phyloP scores from a whole-genome alignment of 2,113 vertebrate species.

The Saccopteryx leptura region DNA sequence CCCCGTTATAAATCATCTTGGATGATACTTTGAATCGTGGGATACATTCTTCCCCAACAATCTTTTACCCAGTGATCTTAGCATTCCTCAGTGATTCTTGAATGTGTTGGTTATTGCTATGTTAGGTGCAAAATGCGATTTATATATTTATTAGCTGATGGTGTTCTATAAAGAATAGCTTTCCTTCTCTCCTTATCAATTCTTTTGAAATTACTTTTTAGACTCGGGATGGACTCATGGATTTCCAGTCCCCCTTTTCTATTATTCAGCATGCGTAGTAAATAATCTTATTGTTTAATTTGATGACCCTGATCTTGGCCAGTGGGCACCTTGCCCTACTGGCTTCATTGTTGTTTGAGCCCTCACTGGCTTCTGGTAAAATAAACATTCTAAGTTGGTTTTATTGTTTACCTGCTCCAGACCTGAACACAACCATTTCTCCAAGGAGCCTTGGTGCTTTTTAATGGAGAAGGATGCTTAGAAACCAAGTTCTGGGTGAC shows the following conservation, averaged over 20 bases:
- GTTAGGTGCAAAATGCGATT: neutral
- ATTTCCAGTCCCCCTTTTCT: neutral
- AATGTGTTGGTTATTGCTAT: neutral
- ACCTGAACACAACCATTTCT: neutral
- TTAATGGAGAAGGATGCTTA: neutral
- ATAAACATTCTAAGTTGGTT: neutral
- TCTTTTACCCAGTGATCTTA: too few species aligned
- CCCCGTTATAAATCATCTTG: neutral
- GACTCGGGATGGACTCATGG: neutral
- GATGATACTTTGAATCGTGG: neutral
- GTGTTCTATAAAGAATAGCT: neutral
- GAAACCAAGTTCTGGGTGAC: neutral
- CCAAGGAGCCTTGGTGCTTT: neutral
- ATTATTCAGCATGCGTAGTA: neutral
- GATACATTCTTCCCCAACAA: neutral
- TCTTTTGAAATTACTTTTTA: neutral
- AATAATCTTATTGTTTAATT: neutral
- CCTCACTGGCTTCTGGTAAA: neutral
- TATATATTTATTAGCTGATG: neutral
- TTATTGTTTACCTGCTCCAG: neutral
- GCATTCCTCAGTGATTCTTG: neutral
- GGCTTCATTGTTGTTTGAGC: rapidly evolving
- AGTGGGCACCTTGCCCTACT: neutral
- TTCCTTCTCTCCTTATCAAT: neutral
- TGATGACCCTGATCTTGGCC: neutral